Evolutionary conservation across 2,797 vertebrate species (phyloP), one percentile per base, ranked within the genome.

Genomic region (Chiroxiphia lanceolata): DNA sequence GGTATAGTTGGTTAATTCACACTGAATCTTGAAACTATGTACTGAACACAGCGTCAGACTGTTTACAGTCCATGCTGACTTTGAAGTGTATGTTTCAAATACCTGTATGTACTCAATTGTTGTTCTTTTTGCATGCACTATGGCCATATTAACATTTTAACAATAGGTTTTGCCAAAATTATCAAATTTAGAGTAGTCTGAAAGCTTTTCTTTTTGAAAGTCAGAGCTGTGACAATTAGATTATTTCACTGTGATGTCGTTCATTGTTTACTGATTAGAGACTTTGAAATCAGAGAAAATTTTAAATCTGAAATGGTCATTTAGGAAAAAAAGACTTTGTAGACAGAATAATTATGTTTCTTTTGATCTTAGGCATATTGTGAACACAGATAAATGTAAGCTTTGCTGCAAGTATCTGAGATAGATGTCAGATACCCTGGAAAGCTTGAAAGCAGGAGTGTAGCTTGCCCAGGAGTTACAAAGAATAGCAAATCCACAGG

Each of bases 161-260:
- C 67, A 60, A 91, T 61, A 96, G 65, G 6, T 57, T 96, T 93
- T 97, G 42, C 71, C 68, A 94, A 96, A 97, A 95, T 53, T 93
- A 42, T 89, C 45, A 94, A 91, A 33, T 92, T 90, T 90, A 67
- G 95, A 90, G 87, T 40, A 89, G 76, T 93, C 94, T 94, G 83
- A 96, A 97, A 91, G 70, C 57, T 38, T 79, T 94, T 93, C 23
- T 27, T 51, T 83, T 60, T n/a, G 60, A 44, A 96, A 91, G 27
- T 86, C 76, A 96, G 82, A 96, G 31, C 93, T 87, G 67, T 97
- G 77, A 91, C 78, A 96, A 97, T 96, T 89, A 95, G 94, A 97
- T 97, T 97, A 95, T 91, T 96, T 96, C 84, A 91, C 65, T 93
- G 42, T 59, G 87, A 93, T 94, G 53, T 54, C 56, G 8, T 57